Evolutionary conservation across 2,113 vertebrate species (phyloP), one percentile per base, ranked within the genome.

Genomic region (Tragelaphus imberbis): DNA sequence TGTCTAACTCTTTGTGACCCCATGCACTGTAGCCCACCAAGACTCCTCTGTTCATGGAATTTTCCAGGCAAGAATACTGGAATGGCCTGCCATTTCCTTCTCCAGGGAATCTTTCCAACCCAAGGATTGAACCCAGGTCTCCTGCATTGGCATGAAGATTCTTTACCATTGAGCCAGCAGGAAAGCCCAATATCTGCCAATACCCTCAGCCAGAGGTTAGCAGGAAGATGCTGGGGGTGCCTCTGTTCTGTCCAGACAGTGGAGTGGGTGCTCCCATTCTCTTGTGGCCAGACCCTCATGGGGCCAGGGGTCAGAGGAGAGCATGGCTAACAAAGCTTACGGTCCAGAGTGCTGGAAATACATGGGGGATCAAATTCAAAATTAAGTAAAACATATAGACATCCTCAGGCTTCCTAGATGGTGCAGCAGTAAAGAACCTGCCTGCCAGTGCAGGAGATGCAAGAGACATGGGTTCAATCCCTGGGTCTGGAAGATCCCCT

Each of bases 231-330:
- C 51, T 59, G 36, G 28, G 5, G 65, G 5, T 77, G 17, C 49
- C 21, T 17, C 47, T n/a, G 16, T 25, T 90, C n/a, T 79, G 55
- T 65, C 44, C 36, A 79, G 14, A 79, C 33, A 9, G 33, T n/a
- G 17, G 47, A 10, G 77, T 53, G 25, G n/a, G 53, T 27, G 33
- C 56, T 33, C 12, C 15, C 15, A 0, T 33, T 17, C 28, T 63
- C 25, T 33, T 2, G 1, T 5, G 47, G 47, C 9, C 9, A 63
- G 53, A 40, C 21, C 44, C 23, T 58, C 1, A 0, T 49, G 17
- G 33, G 3, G 16, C 19, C 53, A 56, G 51, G 68, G 15, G 51
- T 30, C 40, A 56, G 33, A 19, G 44, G 11, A 53, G 77, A 71
- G 12, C 36, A 30, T 47, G 8, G 6, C 4, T 65, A 19, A 36